phyloP scores from a whole-genome alignment of 2,797 vertebrate genomes.

The Anniella stebbinsi region DNA sequence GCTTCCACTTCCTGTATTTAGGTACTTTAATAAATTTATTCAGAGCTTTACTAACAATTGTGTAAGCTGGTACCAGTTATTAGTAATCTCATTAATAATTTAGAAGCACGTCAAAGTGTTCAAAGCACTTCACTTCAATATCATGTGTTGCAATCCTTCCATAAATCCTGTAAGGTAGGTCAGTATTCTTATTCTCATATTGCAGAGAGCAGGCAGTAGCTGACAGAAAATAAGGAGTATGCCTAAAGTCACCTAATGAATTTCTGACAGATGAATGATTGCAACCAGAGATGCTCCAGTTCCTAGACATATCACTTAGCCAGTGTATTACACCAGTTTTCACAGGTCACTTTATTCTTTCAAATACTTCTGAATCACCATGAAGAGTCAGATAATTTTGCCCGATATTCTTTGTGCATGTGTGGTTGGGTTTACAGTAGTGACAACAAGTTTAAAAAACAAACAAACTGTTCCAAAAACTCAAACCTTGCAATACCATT shows the following conservation, averaged over 20 bases:
- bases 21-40: background rate
- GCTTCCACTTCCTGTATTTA: background rate
- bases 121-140: background rate
- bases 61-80: background rate
- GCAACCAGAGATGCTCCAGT: no score
- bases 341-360: background rate
- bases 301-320: background rate
- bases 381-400: background rate
- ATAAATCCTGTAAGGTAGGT: background rate
- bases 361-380: background rate
- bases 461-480: background rate
- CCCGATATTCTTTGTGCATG: accelerated
- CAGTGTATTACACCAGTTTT: background rate
- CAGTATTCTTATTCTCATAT: background rate
- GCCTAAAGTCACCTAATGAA: background rate
- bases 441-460: background rate
- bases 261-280: background rate
- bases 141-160: background rate
- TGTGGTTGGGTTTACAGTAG: background rate
- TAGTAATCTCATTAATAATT: background rate
- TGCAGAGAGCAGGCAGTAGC: background rate
- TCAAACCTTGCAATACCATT: background rate
- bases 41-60: background rate
- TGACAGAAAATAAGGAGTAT: background rate
- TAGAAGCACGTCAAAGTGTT: background rate